phyloP scores from a whole-genome alignment of 2,113 vertebrate species.

The Cochlearius cochlearius region DNA sequence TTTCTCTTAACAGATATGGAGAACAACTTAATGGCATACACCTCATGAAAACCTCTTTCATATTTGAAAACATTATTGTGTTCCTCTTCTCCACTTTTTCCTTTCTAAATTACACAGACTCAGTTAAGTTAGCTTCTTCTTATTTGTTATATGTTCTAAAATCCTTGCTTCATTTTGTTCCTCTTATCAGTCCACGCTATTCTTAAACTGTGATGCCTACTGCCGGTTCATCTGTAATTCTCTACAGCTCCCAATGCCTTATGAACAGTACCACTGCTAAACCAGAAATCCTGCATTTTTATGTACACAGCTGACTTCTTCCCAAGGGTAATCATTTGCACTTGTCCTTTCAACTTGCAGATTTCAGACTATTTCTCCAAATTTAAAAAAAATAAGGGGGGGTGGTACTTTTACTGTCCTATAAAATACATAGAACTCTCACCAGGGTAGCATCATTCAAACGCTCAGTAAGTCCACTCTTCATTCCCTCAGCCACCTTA shows the following conservation, averaged over 20 bases:
- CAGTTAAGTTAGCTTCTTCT: background rate
- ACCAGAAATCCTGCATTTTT: background rate
- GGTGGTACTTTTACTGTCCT: background rate
- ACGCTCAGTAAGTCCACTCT: background rate
- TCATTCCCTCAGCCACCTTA: background rate
- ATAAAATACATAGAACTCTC: background rate
- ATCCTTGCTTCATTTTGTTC: background rate
- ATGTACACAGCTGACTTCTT: background rate
- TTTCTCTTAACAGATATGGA: background rate
- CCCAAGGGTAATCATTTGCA: background rate
- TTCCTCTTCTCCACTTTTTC: background rate
- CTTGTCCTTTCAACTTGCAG: background rate
- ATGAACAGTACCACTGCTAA: background rate
- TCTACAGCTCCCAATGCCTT: background rate
- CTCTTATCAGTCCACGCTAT: background rate
- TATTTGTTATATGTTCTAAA: background rate
- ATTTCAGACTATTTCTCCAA: background rate
- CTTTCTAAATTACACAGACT: background rate
- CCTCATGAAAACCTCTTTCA: background rate
- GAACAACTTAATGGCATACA: background rate
- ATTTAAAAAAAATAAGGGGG: background rate
- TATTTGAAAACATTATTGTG: background rate
- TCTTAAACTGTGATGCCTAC: background rate
- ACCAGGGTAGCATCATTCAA: background rate
- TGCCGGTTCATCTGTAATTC: background rate